Evolutionary conservation across 1,140 invertebrate genomes (phyloP).

Genomic region (Homarus americanus): DNA sequence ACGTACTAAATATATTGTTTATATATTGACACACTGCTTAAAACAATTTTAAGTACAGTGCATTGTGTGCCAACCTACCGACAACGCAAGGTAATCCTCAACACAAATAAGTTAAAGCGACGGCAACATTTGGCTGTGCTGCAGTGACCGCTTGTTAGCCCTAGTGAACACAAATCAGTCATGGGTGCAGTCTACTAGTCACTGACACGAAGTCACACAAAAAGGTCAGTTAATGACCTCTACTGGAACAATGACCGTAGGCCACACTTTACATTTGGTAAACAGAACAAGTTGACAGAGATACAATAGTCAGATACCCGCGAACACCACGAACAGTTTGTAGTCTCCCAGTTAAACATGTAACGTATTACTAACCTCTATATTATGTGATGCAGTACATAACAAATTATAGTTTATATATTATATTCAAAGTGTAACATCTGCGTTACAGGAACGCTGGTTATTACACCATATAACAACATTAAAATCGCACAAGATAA

Average conservation of each 20-base stretch:
- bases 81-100: neutral
- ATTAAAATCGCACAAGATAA: constrained; percentile 18
- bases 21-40: neutral
- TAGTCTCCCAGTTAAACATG: neutral
- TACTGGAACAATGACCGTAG: neutral
- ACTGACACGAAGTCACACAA: neutral
- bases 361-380: neutral
- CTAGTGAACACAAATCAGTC: neutral
- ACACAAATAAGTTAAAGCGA: neutral
- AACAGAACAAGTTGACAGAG: neutral
- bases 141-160: neutral
- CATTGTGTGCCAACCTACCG: neutral
- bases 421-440: neutral
- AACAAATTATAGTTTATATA: constrained; percentile 11
- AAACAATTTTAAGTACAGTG: constrained; percentile 6
- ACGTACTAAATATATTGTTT: neutral
- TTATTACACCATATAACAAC: constrained; percentile 22
- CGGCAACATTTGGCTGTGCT: neutral
- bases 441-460: constrained; percentile 23
- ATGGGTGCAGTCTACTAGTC: neutral
- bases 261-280: neutral
- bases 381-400: constrained; percentile 2
- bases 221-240: neutral
- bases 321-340: neutral
- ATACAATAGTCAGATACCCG: neutral